Evolutionary conservation across 1,140 invertebrate genomes (phyloP), one percentile per base, ranked within the genome.

Genomic region (Linepithema humile): DNA sequence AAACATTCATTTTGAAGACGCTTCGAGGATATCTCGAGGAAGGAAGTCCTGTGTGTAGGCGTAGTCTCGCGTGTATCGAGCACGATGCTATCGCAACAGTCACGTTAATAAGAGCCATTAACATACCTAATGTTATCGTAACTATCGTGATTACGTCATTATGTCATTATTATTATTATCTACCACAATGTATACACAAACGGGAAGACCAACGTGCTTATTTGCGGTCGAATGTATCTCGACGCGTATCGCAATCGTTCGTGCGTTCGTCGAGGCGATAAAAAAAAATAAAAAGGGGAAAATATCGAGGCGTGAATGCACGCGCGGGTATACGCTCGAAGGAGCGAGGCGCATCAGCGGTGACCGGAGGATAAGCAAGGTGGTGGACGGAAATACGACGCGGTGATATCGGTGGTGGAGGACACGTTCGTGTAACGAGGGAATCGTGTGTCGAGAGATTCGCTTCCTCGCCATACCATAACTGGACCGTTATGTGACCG

Each of bases 401-500:
- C 26, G 70, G 10, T 38, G 69, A 23, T n/a, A 48, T 15, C 26
- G 82, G 12, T 17, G 40, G 74, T 48, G 62, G 60, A 82, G 75
- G 64, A 74, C 78, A 78, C 65, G 87, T 83, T 88, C 67, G 87
- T 88, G 86, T 88, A 88, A 88, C 86, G 86, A 89, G 84, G 84
- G 86, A 89, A 89, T 89, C 88, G 86, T 88, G 86, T 89, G 88
- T 88, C 83, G 88, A 88, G 12, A 45, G 43, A 45, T 91, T 92
- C 85, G 91, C 87, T 92, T 91, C 89, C 91, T 92, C 85, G 90
- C 90, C 87, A 89, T 92, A 90, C 91, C 91, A 92, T 93, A 93
- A 93, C 91, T 92, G 91, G 92, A 92, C 92, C 92, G 92, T 93
- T 93, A 93, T 93, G 91, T 93, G 92, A 93, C 92, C 92, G 92